Evolutionary conservation across 2,113 vertebrate genomes (phyloP), one percentile per base, ranked within the genome.

Genomic region (Plecotus auritus): DNA sequence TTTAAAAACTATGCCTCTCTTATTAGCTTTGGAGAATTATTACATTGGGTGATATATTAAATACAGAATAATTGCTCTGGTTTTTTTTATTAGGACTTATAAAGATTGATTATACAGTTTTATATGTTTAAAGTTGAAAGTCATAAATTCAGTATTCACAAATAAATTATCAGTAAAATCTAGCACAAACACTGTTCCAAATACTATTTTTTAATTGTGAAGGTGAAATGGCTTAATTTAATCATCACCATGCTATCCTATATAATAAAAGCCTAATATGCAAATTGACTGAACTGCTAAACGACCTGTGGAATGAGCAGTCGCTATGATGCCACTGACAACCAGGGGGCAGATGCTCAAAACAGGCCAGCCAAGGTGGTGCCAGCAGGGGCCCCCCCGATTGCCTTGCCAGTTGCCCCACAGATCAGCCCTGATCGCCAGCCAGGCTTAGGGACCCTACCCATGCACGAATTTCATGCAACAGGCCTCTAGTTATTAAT

Each of bases 211-310:
- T 20, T 28, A 84, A 4, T 51, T 61, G 23, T 84, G 59, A 66
- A 80, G 35, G 49, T 70, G 22, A 93, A 97, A 47, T 72, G 74
- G 81, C 23, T 85, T 84, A 92, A 37, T 88, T 88, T 73, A 86
- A 85, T 77, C 40, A 42, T 49, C 23, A 81, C 64, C 40, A n/a
- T 45, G 45, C 56, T 61, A 61, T 20, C 51, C 51, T 54, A 54
- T 54, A 7, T 56, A 56, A 56, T 56, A 56, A 56, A 56, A 20
- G 18, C 18, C 6, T 56, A 56, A 56, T 56, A 56, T 56, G 54
- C 54, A 51, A 51, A 56, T 22, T 56, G 54, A 56, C 54, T 56
- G 54, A 56, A 8, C 18, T 56, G 54, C 54, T 56, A 18, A 56
- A 56, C 20, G 7, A 56, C 54, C 54, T 56, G 54, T 56, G 54